Base-by-base conservation (phyloP, 2,888 invertebrate species). In the Phymatocera aterrima region DNA sequence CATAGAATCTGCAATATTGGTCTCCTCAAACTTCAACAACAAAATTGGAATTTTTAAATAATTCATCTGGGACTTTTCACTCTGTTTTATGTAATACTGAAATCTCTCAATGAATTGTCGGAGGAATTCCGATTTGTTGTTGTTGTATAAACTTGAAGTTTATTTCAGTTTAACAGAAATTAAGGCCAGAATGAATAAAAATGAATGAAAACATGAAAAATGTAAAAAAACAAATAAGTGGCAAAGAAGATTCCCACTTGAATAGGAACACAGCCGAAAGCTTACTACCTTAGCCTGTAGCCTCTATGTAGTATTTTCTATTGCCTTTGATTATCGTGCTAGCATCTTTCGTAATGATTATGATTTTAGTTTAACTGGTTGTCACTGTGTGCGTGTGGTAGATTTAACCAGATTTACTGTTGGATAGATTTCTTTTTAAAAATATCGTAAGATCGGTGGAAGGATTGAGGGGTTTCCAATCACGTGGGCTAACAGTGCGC, bases 221-320 rank as follows among this genome's bases (percentile, higher is more conserved):
- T n/a, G n/a, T n/a, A n/a, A n/a, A n/a, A n/a, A 40, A 40, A 40
- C 3, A 40, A 57, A 57, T n/a, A 81, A 83, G 79, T 82, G 83
- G 79, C 79, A 74, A 79, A 77, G 79, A 82, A 78, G 82, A 79
- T 75, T 57, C 57, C 81, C 83, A 79, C 83, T 83, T 85, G 81
- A 86, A 85, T 84, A 84, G 84, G 85, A 87, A 87, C 84, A 85
- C 85, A 87, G 88, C 88, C 87, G 89, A 88, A 86, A 89, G 87
- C 90, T 89, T 90, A 89, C 88, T 87, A 90, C 90, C 90, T 89
- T 90, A 90, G 90, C 90, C 90, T 90, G 90, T 88, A 90, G 90
- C 90, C 90, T 90, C 90, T 88, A 87, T 82, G 86, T 89, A 88
- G 87, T 87, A 86, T 86, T 86, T n/a, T 88, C 82, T 84, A 79